Evolutionary conservation across 1,140 invertebrate species (phyloP), one percentile per base, ranked within the genome.

Genomic region (Sinonovacula constricta): DNA sequence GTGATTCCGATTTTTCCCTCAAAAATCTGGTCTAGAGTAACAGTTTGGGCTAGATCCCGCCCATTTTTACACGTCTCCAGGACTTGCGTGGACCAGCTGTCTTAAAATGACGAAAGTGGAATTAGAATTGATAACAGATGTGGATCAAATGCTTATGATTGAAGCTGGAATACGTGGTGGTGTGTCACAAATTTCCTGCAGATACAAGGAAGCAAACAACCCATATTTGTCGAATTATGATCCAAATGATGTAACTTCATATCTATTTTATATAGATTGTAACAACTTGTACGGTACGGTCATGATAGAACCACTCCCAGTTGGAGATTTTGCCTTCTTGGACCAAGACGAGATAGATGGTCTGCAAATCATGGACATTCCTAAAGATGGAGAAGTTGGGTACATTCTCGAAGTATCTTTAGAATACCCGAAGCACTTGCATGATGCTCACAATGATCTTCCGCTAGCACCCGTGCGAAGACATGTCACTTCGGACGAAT

Each of bases 401-500:
- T 94, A 91, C 78, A 92, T 93, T 67, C 83, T 94, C 31, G 93
- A 94, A 57, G 81, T 88, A 4, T 80, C 88, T 74, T 34, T 91
- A 18, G 56, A 82, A 4, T 90, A 91, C 75, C 88, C 87, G 3
- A 4, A 82, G 63, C 3, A 90, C 24, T 49, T 93, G 15, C 93
- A 93, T 87, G 88, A 93, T 49, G 5, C 22, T 2, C 92, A 93
- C 86, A 91, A 88, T 75, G 90, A 92, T 79, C 91, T 92, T 49
- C 0, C 28, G 72, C n/a, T n/a, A n/a, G n/a, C n/a, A n/a, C n/a
- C n/a, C n/a, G n/a, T n/a, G n/a, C n/a, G n/a, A n/a, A n/a, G n/a
- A n/a, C n/a, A n/a, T n/a, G n/a, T n/a, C n/a, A n/a, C n/a, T n/a
- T n/a, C n/a, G n/a, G n/a, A n/a, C n/a, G n/a, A n/a, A n/a, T n/a